phyloP scores from a whole-genome alignment of 2,113 vertebrate species.

The Platichthys stellatus region DNA sequence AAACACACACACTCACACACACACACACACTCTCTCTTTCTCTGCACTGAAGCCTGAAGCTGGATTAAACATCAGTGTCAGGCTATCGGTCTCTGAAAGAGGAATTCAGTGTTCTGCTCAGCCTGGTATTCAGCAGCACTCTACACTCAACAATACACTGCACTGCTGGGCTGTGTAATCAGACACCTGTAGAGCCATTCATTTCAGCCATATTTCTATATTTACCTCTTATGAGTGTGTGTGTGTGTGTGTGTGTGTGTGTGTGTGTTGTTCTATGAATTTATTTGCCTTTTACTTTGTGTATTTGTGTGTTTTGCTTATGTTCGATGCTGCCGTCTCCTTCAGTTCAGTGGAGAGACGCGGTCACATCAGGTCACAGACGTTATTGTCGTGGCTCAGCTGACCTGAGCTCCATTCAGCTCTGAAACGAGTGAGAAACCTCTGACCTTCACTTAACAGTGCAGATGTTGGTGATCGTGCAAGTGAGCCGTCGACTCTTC shows the following conservation, averaged over 20 bases:
- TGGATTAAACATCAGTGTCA: constrained; percentile 50
- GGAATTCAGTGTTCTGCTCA: constrained; percentile 5
- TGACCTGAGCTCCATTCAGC: background rate
- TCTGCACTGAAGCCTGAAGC: constrained; percentile 43
- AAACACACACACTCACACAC: constrained; percentile 7
- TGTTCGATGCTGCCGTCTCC: constrained; percentile 22
- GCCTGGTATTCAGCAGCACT: constrained; percentile 2
- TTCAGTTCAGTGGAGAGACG: background rate
- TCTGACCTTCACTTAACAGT: constrained; percentile 9
- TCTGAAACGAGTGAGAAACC: background rate
- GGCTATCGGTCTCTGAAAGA: constrained; percentile 22
- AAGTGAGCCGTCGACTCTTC: background rate
- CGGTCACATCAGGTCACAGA: constrained; percentile 25
- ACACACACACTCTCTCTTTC: background rate
- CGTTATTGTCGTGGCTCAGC: background rate
- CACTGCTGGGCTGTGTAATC: constrained; percentile 36
- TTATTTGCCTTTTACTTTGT: background rate
- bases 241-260: background rate
- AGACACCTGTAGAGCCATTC: constrained; percentile 52
- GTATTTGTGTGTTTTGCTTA: background rate
- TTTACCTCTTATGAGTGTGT: background rate
- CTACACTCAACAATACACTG: constrained; percentile 15
- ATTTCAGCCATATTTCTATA: constrained; percentile 37
- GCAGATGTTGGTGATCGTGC: background rate
- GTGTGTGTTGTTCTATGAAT: background rate